Percentiles rank a stretch among this genome's conserved stretches.
Evolutionary conservation across 2,888 invertebrate species (phyloP).

Genomic region (Drosophila pseudotakahashii): DNA sequence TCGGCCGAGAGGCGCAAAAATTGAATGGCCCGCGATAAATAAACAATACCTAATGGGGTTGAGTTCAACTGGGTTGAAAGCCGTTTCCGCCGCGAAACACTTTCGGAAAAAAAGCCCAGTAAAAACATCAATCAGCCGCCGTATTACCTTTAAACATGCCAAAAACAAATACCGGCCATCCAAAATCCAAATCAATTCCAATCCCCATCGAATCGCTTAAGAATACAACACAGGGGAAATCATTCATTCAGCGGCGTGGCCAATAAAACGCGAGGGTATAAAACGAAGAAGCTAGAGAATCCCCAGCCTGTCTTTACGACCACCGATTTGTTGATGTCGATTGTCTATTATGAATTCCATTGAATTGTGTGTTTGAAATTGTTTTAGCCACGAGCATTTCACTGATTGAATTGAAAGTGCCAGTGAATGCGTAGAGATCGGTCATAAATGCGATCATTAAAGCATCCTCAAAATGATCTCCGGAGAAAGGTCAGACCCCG

Average conservation of each 20-base stretch:
- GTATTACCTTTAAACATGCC: constrained; percentile 77
- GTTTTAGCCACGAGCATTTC: constrained; percentile 60
- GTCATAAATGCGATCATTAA: constrained; percentile 47
- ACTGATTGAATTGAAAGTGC: constrained; percentile 61
- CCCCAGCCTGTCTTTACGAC: constrained; percentile 39
- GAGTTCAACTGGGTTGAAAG: constrained; percentile 39
- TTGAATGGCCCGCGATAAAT: constrained; percentile 53
- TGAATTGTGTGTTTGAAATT: constrained; percentile 53
- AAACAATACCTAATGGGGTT: constrained; percentile 33
- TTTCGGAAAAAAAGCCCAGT: constrained; percentile 34
- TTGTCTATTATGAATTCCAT: constrained; percentile 66
- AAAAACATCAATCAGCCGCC: constrained; percentile 67
- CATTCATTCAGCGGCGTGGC: constrained; percentile 57
- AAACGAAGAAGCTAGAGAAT: constrained; percentile 36
- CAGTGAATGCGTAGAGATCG: constrained; percentile 36
- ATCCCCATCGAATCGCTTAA: constrained; percentile 68
- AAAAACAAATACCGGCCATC: constrained; percentile 74
- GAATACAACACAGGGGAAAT: constrained; percentile 67
- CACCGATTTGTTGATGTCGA: constrained; percentile 33
- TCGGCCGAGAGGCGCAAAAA: constrained; percentile 26
- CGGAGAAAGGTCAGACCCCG: constrained; percentile 27
- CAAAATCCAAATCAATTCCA: constrained; percentile 48
- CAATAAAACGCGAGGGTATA: constrained; percentile 54
- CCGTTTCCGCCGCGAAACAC: constrained; percentile 63
- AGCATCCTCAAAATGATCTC: constrained; percentile 22